These are phyloP conservation scores for Drosophila dives DNA, from an alignment of 2,888 invertebrate species.

Conservation along the genomic window DNA sequence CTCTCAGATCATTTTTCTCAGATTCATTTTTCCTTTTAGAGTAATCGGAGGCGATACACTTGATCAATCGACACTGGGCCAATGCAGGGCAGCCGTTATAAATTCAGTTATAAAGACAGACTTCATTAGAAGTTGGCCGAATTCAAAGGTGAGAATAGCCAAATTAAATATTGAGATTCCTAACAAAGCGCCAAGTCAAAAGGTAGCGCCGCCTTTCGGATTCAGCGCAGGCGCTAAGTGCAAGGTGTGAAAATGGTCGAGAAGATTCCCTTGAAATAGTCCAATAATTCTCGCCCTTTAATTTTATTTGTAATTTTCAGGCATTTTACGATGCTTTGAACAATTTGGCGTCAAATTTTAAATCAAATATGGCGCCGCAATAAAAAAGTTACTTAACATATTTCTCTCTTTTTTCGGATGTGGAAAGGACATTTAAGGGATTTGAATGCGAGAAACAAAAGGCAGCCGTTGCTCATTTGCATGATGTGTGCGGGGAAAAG, in stretches of 20 bases:
- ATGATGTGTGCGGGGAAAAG: constrained; percentile 35
- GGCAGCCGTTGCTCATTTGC: constrained; percentile 75
- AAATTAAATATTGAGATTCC: constrained; percentile 63
- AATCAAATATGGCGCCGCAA: constrained; percentile 75
- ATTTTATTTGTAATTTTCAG: constrained; percentile 75
- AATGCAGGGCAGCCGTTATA: constrained; percentile 34
- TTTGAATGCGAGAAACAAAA: constrained; percentile 65
- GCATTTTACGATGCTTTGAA: constrained; percentile 63
- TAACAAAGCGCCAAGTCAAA: constrained; percentile 69
- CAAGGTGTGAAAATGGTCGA: constrained; percentile 65
- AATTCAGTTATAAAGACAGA: constrained; percentile 46
- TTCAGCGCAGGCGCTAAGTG: constrained; percentile 60
- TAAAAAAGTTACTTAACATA: constrained; percentile 56
- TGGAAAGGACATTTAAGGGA: neutral
- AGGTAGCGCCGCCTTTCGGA: constrained; percentile 64
- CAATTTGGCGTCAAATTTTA: constrained; percentile 75
- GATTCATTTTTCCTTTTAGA: neutral
- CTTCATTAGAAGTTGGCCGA: constrained; percentile 76
- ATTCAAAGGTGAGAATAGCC: constrained; percentile 67
- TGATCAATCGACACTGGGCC: constrained; percentile 12
- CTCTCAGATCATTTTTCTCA: constrained; percentile 24
- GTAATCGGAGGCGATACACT: constrained; percentile 46
- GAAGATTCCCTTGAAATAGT: constrained; percentile 50
- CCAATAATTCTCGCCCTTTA: constrained; percentile 44
- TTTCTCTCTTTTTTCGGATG: constrained; percentile 27